Evolutionary conservation across 1,140 invertebrate genomes (phyloP), one percentile per base, ranked within the genome.

Genomic region (Argopecten irradians): DNA sequence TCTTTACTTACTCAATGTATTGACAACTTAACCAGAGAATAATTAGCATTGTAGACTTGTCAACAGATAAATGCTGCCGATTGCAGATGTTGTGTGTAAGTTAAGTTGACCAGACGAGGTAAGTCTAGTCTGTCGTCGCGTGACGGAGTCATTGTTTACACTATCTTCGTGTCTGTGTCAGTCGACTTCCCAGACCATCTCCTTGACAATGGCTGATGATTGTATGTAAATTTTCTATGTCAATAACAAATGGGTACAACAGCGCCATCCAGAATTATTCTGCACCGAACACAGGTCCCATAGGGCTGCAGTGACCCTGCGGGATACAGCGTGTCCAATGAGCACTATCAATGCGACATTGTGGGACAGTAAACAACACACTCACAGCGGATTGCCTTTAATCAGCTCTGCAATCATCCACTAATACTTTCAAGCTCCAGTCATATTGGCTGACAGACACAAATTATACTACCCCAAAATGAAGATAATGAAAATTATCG

Each of bases 391-490:
- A 11, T 46, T 16, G 43, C 19, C 55, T 71, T 71, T 71, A 71
- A 71, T 71, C 55, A 71, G 55, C 55, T 71, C 11, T n/a, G 22
- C 55, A 28, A 71, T 28, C 22, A 71, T 71, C 55, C n/a, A 28
- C 22, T 71, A 28, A 71, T 71, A 71, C 22, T n/a, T 11, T 71
- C n/a, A n/a, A 8, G 55, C 28, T 71, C 28, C 22, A 71, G 55
- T 71, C n/a, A n/a, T 71, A 71, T 28, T 71, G 55, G 43, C 43
- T 46, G 43, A 71, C 55, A n/a, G 55, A 71, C 55, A 71, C 55
- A 71, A 71, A 71, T 71, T 71, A 71, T 71, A 71, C n/a, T 71
- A 71, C 55, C n/a, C 55, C n/a, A 71, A 71, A 71, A 71, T 71
- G 22, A 71, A 71, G 55, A 28, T 71, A 71, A 71, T 71, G 55